Evolutionary conservation across 2,797 vertebrate species (phyloP).

Genomic region (Antennarius maculatus): DNA sequence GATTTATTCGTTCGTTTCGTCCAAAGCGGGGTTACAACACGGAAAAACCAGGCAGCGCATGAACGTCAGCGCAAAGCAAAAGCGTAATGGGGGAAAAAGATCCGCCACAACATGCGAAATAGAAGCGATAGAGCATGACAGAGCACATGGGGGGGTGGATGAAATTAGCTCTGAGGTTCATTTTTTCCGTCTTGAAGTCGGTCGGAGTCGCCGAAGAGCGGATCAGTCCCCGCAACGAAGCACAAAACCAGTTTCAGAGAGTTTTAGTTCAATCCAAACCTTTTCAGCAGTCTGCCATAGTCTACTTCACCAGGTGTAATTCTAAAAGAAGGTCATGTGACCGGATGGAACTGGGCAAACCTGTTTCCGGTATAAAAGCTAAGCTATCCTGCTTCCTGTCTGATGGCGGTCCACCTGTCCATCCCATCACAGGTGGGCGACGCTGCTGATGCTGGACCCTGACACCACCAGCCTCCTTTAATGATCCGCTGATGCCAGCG

Average conservation of each 20-base stretch:
- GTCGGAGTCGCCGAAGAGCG: slow-evolving; percentile 51
- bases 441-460: no score
- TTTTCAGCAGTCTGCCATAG: no score
- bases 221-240: slow-evolving; percentile 40
- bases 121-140: slow-evolving; percentile 66
- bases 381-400: neutral
- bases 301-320: no score
- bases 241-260: no score
- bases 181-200: slow-evolving; percentile 56
- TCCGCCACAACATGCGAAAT: slow-evolving; percentile 51
- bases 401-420: no score
- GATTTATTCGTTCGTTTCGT: neutral
- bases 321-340: no score
- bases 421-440: no score
- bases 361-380: neutral
- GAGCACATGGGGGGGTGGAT: slow-evolving; percentile 43
- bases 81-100: slow-evolving; percentile 53
- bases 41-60: slow-evolving; percentile 47
- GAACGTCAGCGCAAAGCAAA: slow-evolving; percentile 44
- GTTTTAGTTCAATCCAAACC: no score
- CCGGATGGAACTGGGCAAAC: no score
- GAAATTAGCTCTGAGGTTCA: slow-evolving; percentile 68
- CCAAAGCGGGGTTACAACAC: slow-evolving; percentile 23
- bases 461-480: neutral
- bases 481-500: neutral